Percentiles rank a stretch among this genome's conserved stretches.
These are phyloP conservation scores for Melieria omissa DNA, from an alignment of 2,888 invertebrate species.

Conservation along the genomic window DNA sequence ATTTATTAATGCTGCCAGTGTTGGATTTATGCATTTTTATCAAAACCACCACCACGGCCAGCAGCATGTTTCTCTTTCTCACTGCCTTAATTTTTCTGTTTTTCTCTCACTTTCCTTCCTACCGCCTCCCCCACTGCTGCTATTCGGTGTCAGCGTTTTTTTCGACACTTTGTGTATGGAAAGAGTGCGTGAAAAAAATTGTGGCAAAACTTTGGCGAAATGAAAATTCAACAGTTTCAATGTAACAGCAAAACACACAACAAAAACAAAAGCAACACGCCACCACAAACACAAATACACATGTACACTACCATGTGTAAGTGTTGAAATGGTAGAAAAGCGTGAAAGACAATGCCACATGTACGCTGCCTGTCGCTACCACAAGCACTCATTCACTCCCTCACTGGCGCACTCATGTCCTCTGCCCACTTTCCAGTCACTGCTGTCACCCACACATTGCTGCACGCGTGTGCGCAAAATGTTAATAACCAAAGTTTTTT, in stretches of 20 bases:
- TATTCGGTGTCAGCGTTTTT: background rate
- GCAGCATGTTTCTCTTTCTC: background rate
- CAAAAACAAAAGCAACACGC: background rate
- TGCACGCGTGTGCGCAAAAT: too few species aligned
- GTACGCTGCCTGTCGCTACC: too few species aligned
- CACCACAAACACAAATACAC: background rate
- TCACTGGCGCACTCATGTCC: too few species aligned
- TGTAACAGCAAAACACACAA: background rate
- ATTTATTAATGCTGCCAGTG: constrained; percentile 10
- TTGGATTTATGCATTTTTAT: background rate
- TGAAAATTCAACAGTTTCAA: background rate
- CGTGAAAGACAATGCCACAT: too few species aligned
- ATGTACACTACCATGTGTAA: background rate
- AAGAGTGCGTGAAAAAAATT: too few species aligned
- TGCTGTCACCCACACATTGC: too few species aligned
- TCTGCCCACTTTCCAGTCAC: too few species aligned
- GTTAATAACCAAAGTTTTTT: too few species aligned
- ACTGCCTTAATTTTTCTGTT: background rate
- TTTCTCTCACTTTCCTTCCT: background rate
- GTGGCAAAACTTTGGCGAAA: background rate
- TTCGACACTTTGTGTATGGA: too few species aligned
- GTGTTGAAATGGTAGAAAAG: too few species aligned
- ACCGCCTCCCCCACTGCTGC: background rate
- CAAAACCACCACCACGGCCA: too few species aligned
- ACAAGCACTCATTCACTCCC: too few species aligned